Evolutionary conservation across 2,888 invertebrate species (phyloP), one percentile per base, ranked within the genome.

Genomic region (Leptopilina syphax): DNA sequence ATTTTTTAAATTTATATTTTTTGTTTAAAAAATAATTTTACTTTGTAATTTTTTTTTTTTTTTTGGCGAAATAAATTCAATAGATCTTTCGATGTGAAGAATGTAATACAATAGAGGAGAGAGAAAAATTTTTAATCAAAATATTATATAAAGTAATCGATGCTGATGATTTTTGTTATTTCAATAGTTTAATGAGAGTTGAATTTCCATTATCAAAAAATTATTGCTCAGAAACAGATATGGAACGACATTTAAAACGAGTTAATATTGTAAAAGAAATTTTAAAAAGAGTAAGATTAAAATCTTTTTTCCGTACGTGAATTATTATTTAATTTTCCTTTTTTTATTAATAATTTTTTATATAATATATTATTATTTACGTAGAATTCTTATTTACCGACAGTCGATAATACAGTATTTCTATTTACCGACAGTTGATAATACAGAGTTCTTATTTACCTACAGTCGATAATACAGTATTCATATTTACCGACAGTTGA

Each of bases 121-220:
- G 60, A 60, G 60, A 60, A 60, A 60, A 60, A 60, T 0, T 60
- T 60, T 60, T 60, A n/a, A 60, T 60, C 5, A 60, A 60, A n/a
- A 6, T 60, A 6, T 18, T 60, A 13, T 60, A 5, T n/a, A 60
- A 60, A 7, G 60, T 60, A 18, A 60, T 60, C 3, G 1, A 6
- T 60, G n/a, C 13, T 60, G 18, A 13, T n/a, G 60, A 60, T n/a
- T 60, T 60, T 60, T 60, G 60, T 60, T 60, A 60, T 18, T 13
- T 60, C n/a, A 60, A 60, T 60, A 60, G 18, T 60, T 60, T 60
- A 18, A 60, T 60, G 60, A 60, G 60, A 60, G 60, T 60, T 5
- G n/a, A 7, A 60, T 60, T 60, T 60, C 60, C 60, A 13, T 60
- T 60, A 13, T 60, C 60, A 1, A 60, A 60, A 60, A 13, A 1